phyloP scores from a whole-genome alignment of 2,888 invertebrate species.

The Nephrotoma appendiculata region DNA sequence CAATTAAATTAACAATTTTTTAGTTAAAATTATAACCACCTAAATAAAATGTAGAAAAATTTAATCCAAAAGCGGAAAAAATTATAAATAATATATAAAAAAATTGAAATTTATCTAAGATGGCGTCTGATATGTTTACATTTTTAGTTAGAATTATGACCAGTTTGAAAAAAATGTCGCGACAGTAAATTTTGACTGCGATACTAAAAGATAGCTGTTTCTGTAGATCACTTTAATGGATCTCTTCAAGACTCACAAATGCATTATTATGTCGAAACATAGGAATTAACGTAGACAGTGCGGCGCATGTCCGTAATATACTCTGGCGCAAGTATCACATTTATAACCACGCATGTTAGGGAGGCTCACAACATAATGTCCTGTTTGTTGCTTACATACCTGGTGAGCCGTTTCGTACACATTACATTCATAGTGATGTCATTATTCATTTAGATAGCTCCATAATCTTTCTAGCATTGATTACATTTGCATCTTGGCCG shows the following conservation, averaged over 20 bases:
- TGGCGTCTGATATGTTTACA: too few relatives aligned
- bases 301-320: conserved; percentile 82
- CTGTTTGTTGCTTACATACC: conserved; percentile 85
- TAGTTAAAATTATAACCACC: too few relatives aligned
- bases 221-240: conserved; percentile 45
- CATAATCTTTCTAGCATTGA: conserved; percentile 89
- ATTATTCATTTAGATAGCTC: conserved; percentile 85
- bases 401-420: conserved; percentile 64
- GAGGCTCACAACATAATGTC: conserved; percentile 72
- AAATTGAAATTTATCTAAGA: too few relatives aligned
- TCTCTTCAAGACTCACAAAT: conserved; percentile 50
- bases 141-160: too few relatives aligned
- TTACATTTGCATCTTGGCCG: conserved; percentile 82
- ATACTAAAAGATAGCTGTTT: too few relatives aligned
- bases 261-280: conserved; percentile 91
- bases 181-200: too few relatives aligned
- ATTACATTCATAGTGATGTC: conserved; percentile 82
- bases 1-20: too few relatives aligned
- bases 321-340: conserved; percentile 85
- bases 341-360: conserved; percentile 88
- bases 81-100: too few relatives aligned
- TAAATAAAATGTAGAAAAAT: too few relatives aligned
- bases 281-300: conserved; percentile 91
- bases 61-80: too few relatives aligned
- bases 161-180: too few relatives aligned